A percentile compares a stretch with the other conserved stretches of the same genome.
phyloP scores from a whole-genome alignment of 2,113 vertebrate species.

The Muscicapa adusta region DNA sequence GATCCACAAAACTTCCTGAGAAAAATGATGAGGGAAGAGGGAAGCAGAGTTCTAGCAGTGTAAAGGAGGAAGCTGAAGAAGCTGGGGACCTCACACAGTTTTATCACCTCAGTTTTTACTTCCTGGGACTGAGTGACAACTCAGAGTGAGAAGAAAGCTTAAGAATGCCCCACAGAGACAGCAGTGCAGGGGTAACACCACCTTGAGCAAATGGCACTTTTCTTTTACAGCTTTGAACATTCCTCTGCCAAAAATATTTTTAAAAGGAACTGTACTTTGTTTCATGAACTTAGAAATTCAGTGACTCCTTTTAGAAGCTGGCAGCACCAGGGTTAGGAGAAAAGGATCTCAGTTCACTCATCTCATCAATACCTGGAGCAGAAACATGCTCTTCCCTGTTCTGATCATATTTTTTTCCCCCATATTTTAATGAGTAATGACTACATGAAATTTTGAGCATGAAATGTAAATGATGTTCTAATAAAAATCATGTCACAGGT shows the following conservation, averaged over 20 bases:
- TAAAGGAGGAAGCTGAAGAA: neutral
- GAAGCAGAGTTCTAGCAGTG: neutral
- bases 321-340: neutral
- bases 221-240: neutral
- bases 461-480: conserved; percentile 48
- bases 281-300: neutral
- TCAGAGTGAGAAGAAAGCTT: neutral
- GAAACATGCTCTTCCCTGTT: conserved; percentile 18
- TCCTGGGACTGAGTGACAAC: neutral
- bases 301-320: neutral
- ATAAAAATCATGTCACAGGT: conserved; percentile 60
- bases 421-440: conserved; percentile 52
- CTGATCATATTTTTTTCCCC: conserved; percentile 29
- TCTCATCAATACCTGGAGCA: neutral
- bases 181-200: neutral
- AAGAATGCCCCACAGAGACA: neutral
- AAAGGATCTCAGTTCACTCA: neutral
- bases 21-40: neutral
- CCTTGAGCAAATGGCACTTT: neutral
- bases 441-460: conserved; percentile 35
- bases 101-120: neutral
- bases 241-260: neutral
- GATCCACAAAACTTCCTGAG: neutral
- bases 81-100: neutral
- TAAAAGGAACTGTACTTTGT: neutral